These are phyloP conservation scores for Dysdera silvatica DNA, from an alignment of 1,140 invertebrate species.

Conservation along the genomic window DNA sequence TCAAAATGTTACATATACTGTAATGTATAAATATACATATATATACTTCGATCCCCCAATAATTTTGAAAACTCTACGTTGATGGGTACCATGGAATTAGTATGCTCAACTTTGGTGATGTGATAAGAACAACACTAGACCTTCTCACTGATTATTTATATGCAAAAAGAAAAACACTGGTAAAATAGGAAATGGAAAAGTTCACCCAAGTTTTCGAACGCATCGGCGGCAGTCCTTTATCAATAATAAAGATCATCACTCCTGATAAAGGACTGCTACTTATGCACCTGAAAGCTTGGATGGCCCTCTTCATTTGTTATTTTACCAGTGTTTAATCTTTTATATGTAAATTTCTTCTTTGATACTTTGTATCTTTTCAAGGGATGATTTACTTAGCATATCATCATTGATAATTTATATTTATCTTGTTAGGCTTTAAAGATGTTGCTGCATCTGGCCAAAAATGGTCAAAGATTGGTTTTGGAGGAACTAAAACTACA, in stretches of 20 bases:
- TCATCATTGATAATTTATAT: neutral
- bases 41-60: too few species aligned
- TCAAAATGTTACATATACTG: too few species aligned
- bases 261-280: neutral
- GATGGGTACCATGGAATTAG: too few species aligned
- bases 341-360: neutral
- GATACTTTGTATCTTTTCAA: neutral
- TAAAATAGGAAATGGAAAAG: too few species aligned
- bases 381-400: neutral
- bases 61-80: too few species aligned
- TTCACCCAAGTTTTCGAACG: too few species aligned
- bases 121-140: too few species aligned
- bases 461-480: slow-evolving; percentile 17
- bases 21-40: too few species aligned
- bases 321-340: neutral
- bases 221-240: too few species aligned
- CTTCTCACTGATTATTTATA: too few species aligned
- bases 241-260: neutral
- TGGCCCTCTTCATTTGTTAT: neutral
- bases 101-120: too few species aligned
- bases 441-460: slow-evolving; percentile 13
- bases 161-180: too few species aligned
- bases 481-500: slow-evolving; percentile 20
- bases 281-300: neutral
- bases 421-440: slow-evolving; percentile 10